These are phyloP conservation scores for Heterotis niloticus DNA, from an alignment of 2,113 vertebrate species.

Conservation along the genomic window DNA sequence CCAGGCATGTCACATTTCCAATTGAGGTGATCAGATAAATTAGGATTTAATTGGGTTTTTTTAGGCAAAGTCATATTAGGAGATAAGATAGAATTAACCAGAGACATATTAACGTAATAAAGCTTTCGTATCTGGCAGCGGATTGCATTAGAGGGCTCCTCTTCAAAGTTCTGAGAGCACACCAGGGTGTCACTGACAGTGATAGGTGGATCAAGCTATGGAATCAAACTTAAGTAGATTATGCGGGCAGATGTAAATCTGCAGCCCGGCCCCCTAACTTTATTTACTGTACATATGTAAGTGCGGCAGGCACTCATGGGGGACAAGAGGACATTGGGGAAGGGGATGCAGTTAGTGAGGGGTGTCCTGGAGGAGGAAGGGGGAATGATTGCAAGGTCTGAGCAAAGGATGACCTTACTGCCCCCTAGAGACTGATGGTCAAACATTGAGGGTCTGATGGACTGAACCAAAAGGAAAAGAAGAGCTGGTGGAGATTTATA, in stretches of 20 bases:
- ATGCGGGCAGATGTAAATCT: slow-evolving; percentile 49
- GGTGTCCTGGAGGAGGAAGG: neutral
- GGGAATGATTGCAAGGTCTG: neutral
- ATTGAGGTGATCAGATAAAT: slow-evolving; percentile 73
- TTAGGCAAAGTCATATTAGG: slow-evolving; percentile 69
- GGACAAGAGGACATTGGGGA: slow-evolving; percentile 18
- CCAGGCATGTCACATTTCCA: slow-evolving; percentile 55
- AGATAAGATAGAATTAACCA: slow-evolving; percentile 73
- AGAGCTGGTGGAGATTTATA: too few relatives aligned
- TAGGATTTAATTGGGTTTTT: slow-evolving; percentile 78
- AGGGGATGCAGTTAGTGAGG: slow-evolving; percentile 13
- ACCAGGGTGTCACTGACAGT: slow-evolving; percentile 47
- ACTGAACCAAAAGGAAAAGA: too few relatives aligned
- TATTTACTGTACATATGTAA: slow-evolving; percentile 21
- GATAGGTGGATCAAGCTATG: slow-evolving; percentile 55
- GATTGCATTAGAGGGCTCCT: slow-evolving; percentile 52
- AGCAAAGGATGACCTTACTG: too few relatives aligned
- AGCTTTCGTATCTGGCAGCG: slow-evolving; percentile 56
- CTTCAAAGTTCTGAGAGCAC: slow-evolving; percentile 38
- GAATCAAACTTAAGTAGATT: slow-evolving; percentile 52
- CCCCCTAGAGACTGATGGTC: too few relatives aligned
- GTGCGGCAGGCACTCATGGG: slow-evolving; percentile 28
- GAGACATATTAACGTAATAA: slow-evolving; percentile 69
- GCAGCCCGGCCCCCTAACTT: slow-evolving; percentile 30
- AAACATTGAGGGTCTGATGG: too few relatives aligned